These are phyloP conservation scores for Andricus quercusramuli DNA, from an alignment of 2,888 invertebrate species.

Conservation along the genomic window DNA sequence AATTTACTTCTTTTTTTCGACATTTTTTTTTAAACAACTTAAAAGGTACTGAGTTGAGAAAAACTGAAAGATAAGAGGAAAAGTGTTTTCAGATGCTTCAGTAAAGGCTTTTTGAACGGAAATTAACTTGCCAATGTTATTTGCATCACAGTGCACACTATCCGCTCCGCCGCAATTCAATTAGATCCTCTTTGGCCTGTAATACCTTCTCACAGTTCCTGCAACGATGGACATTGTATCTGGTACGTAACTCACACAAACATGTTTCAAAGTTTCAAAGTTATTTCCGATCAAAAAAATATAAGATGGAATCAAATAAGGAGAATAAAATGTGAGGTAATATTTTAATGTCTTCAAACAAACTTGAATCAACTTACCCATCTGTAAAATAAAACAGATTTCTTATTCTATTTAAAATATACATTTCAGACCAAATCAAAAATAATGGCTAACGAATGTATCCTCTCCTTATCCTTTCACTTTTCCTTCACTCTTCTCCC, in stretches of 20 bases:
- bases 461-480: too few species aligned
- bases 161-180: conserved; percentile 1
- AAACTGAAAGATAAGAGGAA: background rate
- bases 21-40: too few species aligned
- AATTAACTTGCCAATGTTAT: conserved; percentile 20
- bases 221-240: background rate
- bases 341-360: too few species aligned
- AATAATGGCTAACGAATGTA: too few species aligned
- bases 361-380: too few species aligned
- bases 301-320: background rate
- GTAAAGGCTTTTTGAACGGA: conserved; percentile 12
- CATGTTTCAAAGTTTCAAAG: background rate
- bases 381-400: too few species aligned
- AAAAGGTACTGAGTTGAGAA: too few species aligned
- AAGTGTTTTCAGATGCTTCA: background rate
- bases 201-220: conserved; percentile 14
- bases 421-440: too few species aligned
- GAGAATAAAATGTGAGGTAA: background rate
- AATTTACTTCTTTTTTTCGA: too few species aligned
- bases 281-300: background rate
- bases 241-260: background rate
- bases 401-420: too few species aligned
- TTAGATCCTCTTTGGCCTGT: conserved; percentile 23
- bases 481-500: too few species aligned
- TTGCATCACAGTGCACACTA: conserved; percentile 6